Evolutionary conservation across 2,888 invertebrate species (phyloP), one percentile per base, ranked within the genome.

Genomic region (Cheilosia impressa): DNA sequence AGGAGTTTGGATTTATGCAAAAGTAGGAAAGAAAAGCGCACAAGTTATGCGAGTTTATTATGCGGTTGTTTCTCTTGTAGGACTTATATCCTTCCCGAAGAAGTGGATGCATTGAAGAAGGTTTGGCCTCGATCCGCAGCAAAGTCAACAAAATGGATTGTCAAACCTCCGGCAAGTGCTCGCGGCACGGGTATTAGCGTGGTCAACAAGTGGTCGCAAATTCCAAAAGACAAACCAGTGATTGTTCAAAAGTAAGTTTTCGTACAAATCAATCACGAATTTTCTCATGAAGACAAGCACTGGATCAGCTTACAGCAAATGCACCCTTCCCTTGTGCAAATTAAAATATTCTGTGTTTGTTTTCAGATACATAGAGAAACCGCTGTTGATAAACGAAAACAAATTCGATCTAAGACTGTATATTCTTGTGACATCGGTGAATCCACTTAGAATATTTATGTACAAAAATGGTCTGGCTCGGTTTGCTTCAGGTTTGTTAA

Each of bases 321-420:
- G 2, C 31, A 9, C 9, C 9, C 31, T 31, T 9, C 31, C 27
- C 2, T 10, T 34, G 34, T 34, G 34, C 34, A 34, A 34, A 10
- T 0, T 38, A 1, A 38, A 38, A 38, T 13, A 38, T 4, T 22
- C 34, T 45, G 15, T 19, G 6, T 73, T 27, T 62, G 10, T 19
- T 81, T 77, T 0, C 55, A 92, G 93, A 87, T 98, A 96, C 90
- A 95, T 97, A 87, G 94, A 96, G 83, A 95, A 96, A 89, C 98
- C 98, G 0, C 95, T 95, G 90, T 94, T 97, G 60, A 97, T 99
- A 89, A 98, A 97, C 90, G 98, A 97, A 58, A 97, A 97, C 92
- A 99, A 99, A 93, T 99, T 99, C 93, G 99, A 99, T 93, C 94
- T 99, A 90, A 94, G 99, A 6, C 93, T 99, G 38, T 99, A 99